Evolutionary conservation across 2,113 vertebrate genomes (phyloP), one percentile per base, ranked within the genome.

Genomic region (Morone chrysops): DNA sequence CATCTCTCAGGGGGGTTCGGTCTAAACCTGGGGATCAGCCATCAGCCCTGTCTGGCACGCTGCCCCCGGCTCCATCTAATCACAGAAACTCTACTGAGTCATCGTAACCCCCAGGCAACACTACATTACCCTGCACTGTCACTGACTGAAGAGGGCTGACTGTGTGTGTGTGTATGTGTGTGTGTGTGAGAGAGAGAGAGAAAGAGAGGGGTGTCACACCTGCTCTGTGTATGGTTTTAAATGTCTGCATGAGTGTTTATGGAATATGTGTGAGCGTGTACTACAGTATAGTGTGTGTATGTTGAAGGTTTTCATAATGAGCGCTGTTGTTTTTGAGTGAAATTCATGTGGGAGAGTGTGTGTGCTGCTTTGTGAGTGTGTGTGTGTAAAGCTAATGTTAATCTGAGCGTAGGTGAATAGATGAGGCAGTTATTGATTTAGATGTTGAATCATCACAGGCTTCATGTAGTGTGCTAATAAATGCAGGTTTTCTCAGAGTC

Each of bases 41-140:
- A 7, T 65, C 73, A 78, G 47, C 18, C 12, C 70, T 8, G 22
- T 70, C 70, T 22, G 48, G 68, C 66, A 54, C n/a, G 1, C 60
- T 3, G 68, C 73, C 56, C 47, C n/a, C n/a, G 65, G 87, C 77
- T 75, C 70, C 53, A 53, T 79, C 74, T 84, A 81, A 86, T 82
- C 84, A 40, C 78, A 65, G 57, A 36, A 68, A 20, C 40, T 75
- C 54, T 6, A 10, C 48, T 59, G 57, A 78, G 22, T 72, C 43
- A n/a, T 41, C 14, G 50, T 17, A 48, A 56, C 74, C 70, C 5
- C 3, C 3, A 4, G 45, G 83, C 75, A 18, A 8, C 41, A 20
- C 54, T 6, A 4, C 12, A 1, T 47, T n/a, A 41, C 22, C n/a
- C 53, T 1, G 25, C 51, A 11, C 68, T 78, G 38, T 63, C 22